Conservation (phyloP, 2,113 vertebrate genomes). For the Poeciliopsis occidentalis region DNA sequence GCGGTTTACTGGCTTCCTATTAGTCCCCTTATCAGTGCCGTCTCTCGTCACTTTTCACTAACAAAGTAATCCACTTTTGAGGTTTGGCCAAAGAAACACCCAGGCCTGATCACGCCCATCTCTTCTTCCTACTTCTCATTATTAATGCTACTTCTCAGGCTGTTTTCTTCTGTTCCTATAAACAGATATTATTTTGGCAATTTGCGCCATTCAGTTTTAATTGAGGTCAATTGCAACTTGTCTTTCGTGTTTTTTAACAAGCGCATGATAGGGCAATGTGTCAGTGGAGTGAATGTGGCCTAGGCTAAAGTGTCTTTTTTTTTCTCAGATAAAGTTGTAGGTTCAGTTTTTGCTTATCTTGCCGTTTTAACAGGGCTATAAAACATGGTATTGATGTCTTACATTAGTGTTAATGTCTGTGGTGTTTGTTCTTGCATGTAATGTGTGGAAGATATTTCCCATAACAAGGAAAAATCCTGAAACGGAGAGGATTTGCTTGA, state of each 20-base stretch:
- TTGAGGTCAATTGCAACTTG: conserved; percentile 44
- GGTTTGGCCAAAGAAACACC: conserved; percentile 33
- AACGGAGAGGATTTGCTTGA: conserved; percentile 9
- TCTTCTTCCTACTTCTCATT: conserved; percentile 45
- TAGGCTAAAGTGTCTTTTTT: conserved; percentile 44
- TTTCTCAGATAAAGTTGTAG: conserved; percentile 8
- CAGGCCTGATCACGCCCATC: conserved; percentile 27
- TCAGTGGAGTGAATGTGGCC: conserved; percentile 25
- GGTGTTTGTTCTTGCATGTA: not conserved
- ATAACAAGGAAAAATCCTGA: not conserved
- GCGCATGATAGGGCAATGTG: conserved; percentile 54
- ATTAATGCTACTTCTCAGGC: conserved; percentile 44
- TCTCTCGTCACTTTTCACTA: conserved; percentile 40
- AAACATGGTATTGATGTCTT: not conserved
- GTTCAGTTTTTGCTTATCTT: conserved; percentile 8
- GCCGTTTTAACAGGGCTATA: not conserved
- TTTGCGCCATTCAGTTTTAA: conserved; percentile 49
- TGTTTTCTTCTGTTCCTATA: conserved; percentile 53
- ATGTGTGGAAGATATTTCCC: not conserved
- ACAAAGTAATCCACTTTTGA: conserved; percentile 56
- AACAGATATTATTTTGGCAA: conserved; percentile 41
- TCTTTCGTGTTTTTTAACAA: conserved; percentile 17
- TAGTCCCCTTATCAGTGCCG: conserved; percentile 26
- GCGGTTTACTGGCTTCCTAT: conserved; percentile 22
- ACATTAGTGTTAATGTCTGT: not conserved